These are phyloP conservation scores for Archivesica marissinica DNA, from an alignment of 1,140 invertebrate genomes.

Conservation along the genomic window DNA sequence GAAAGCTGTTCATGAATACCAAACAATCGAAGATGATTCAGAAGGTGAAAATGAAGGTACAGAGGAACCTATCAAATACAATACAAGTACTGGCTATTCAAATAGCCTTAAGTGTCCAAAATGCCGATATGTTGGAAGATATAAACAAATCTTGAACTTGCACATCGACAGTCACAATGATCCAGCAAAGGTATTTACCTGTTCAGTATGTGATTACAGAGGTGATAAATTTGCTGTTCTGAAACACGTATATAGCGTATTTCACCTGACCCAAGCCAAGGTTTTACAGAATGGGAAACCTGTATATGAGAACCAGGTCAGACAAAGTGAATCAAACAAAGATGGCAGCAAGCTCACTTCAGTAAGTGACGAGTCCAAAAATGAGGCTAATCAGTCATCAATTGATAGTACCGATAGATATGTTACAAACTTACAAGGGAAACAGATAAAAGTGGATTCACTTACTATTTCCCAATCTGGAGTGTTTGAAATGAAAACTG, in stretches of 20 bases:
- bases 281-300: neutral
- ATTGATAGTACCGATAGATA: neutral
- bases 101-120: slow-evolving; percentile 9
- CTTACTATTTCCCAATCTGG: neutral
- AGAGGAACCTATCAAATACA: neutral
- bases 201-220: slow-evolving; percentile 49
- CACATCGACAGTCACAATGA: slow-evolving; percentile 41
- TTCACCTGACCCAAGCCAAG: slow-evolving; percentile 1
- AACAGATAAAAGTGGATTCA: neutral
- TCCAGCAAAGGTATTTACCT: slow-evolving; percentile 37
- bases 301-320: neutral
- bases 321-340: neutral
- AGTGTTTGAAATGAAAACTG: slow-evolving; percentile 35
- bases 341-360: neutral
- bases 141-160: neutral
- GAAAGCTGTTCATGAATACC: slow-evolving; percentile 20
- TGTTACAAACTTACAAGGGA: neutral
- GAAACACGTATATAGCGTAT: slow-evolving; percentile 42
- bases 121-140: slow-evolving; percentile 38
- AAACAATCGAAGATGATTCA: neutral
- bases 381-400: neutral
- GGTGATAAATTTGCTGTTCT: slow-evolving; percentile 34
- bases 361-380: neutral
- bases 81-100: neutral
- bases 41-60: neutral